Evolutionary conservation across 2,113 vertebrate species (phyloP), one percentile per base, ranked within the genome.

Genomic region (Dermatemys mawii): DNA sequence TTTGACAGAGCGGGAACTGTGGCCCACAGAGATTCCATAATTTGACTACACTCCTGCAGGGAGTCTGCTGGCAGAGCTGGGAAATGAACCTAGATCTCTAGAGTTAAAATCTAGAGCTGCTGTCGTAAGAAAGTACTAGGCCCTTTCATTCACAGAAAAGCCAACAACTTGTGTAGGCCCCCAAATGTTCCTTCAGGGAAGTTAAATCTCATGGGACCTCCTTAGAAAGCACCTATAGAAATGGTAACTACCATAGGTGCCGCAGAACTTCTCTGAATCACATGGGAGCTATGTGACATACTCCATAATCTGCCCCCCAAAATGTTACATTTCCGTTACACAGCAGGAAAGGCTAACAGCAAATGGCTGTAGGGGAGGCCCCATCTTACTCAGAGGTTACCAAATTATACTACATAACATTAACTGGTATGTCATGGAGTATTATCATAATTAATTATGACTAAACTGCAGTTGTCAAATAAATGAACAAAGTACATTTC

Each of bases 401-500:
- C 90, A 90, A 92, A 97, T 97, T 32, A 35, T 50, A 81, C 90
- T n/a, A 19, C 90, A 57, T 54, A 86, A 67, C 67, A 12, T 63
- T 83, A 93, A 91, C 85, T 81, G 94, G 49, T 85, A 13, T 88
- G 86, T 79, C 88, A 60, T 60, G n/a, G 95, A 91, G 84, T 49
- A 88, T 97, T 94, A 94, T 29, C 81, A 17, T 92, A 96, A 97
- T 97, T 96, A 97, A 97, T 97, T 93, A 87, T 84, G 73, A 8
- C 92, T 92, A 92, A 97, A 96, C 93, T 88, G 86, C 79, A 55
- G 88, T 94, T 95, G 95, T 96, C 96, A 97, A 90, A 84, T 51
- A 86, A 89, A 95, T 49, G 94, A 95, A 93, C 83, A 86, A 93
- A 97, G 83, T 81, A 81, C 81, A 49, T 95, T 79, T 92, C n/a